Base-by-base conservation (phyloP, 2,888 invertebrate genomes). In the Agrochola circellaris region DNA sequence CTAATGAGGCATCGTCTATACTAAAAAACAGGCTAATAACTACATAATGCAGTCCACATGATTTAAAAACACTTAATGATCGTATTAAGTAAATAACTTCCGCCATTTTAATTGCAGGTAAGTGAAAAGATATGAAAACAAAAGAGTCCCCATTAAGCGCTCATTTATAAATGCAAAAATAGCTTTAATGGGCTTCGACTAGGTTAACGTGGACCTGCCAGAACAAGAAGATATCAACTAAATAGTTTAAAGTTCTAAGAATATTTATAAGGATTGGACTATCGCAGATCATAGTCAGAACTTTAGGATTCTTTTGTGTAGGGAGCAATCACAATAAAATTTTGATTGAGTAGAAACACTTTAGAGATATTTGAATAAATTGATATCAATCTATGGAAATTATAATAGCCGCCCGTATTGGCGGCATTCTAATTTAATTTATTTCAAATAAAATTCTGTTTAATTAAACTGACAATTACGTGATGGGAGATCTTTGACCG, bases 121-220 rank as follows among this genome's bases (percentile, higher is more conserved):
- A 88, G 87, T 91, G 89, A 89, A 86, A 86, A 89, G 87, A 89
- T 87, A 84, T 82, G 86, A 80, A 89, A 91, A 94, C 92, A 93
- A 94, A 88, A 91, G 89, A 85, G 86, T 74, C 81, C 64, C 89
- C 90, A 92, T 94, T 93, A 92, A 85, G 90, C 90, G 81, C 86
- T 91, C 92, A 90, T 93, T 94, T 93, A 90, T 89, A 90, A 93
- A 93, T 92, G 91, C 91, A 90, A 91, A 93, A 94, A 93, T 92
- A 89, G 86, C 85, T 85, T 88, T 90, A 89, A 90, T 90, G 84
- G 82, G 56, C 51, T 72, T 69, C 75, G 85, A 76, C 66, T 26
- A 70, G 76, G 54, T 30, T 87, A 89, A 51, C 67, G 64, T 87
- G 91, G 94, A 94, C 87, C 84, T 26, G 83, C 74, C 26, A 20